Conservation (phyloP, 2,113 vertebrate species). For the Laticauda colubrina region DNA sequence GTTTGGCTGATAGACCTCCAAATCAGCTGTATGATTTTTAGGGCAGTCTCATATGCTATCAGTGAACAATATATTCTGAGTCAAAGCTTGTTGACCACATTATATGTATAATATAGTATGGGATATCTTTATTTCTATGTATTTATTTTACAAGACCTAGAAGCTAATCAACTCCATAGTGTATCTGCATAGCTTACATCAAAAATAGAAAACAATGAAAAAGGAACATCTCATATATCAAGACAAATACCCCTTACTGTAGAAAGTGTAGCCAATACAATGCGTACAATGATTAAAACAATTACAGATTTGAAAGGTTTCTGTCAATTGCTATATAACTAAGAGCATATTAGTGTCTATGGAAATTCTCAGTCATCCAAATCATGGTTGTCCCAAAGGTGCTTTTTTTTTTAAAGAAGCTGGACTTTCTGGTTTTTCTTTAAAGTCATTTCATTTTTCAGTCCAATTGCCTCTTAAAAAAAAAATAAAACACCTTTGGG, state of each 20-base stretch:
- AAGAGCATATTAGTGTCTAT: background rate
- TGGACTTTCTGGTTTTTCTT: too few relatives aligned
- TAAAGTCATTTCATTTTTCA: too few relatives aligned
- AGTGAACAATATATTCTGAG: constrained; percentile 55
- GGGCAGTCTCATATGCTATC: constrained; percentile 54
- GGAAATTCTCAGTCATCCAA: too few relatives aligned
- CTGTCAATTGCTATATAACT: constrained; percentile 25
- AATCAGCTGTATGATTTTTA: constrained; percentile 55
- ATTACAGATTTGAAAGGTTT: constrained; percentile 47
- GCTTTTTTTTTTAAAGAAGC: too few relatives aligned
- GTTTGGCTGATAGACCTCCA: constrained; percentile 57
- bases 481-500: too few relatives aligned
- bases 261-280: background rate
- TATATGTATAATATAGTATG: constrained; percentile 39
- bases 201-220: background rate
- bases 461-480: too few relatives aligned
- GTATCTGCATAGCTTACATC: background rate
- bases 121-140: constrained; percentile 31
- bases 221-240: background rate
- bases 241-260: background rate
- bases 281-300: constrained; percentile 40
- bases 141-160: background rate
- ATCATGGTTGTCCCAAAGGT: too few relatives aligned
- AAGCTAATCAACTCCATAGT: background rate
- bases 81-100: constrained; percentile 55